phyloP scores from a whole-genome alignment of 2,888 invertebrate genomes.

The Caenorhabditis plicata region DNA sequence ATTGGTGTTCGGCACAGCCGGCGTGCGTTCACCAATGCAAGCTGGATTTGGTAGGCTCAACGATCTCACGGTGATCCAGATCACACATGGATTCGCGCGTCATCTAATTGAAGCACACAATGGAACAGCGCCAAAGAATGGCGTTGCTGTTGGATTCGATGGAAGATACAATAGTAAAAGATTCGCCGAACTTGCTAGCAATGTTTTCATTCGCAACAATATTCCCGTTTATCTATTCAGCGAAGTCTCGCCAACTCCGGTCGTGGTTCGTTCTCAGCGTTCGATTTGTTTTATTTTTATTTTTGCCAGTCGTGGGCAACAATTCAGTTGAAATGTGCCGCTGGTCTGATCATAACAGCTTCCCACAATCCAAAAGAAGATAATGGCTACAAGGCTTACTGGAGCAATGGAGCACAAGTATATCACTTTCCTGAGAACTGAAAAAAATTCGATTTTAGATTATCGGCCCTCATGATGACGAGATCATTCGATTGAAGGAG shows the following conservation, averaged over 20 bases:
- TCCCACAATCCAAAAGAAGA: conserved; percentile 94
- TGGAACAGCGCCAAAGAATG: conserved; percentile 33
- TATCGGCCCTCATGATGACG: conserved; percentile 84
- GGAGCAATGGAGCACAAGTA: conserved; percentile 85
- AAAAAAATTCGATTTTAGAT: conserved; percentile 72
- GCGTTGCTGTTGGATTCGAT: conserved; percentile 63
- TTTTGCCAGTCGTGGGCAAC: conserved; percentile 88
- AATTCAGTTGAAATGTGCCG: conserved; percentile 75
- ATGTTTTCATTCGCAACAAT: conserved; percentile 78
- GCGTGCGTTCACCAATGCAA: conserved; percentile 86
- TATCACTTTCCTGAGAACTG: not conserved
- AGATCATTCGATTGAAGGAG: conserved; percentile 79
- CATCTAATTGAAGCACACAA: conserved; percentile 46
- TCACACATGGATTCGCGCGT: conserved; percentile 68
- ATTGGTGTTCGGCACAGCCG: conserved; percentile 70
- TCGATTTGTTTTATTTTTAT: too few relatives aligned
- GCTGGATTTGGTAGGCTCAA: conserved; percentile 92
- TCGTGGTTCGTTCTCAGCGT: too few relatives aligned
- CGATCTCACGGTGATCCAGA: conserved; percentile 85
- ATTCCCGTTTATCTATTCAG: conserved; percentile 82
- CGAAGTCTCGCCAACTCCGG: conserved; percentile 84
- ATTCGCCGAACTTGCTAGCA: conserved; percentile 84
- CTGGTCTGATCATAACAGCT: conserved; percentile 86
- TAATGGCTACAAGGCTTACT: conserved; percentile 95
- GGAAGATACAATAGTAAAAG: conserved; percentile 67